Conservation (phyloP, 2,113 vertebrate genomes). For the Quiscalus mexicanus region DNA sequence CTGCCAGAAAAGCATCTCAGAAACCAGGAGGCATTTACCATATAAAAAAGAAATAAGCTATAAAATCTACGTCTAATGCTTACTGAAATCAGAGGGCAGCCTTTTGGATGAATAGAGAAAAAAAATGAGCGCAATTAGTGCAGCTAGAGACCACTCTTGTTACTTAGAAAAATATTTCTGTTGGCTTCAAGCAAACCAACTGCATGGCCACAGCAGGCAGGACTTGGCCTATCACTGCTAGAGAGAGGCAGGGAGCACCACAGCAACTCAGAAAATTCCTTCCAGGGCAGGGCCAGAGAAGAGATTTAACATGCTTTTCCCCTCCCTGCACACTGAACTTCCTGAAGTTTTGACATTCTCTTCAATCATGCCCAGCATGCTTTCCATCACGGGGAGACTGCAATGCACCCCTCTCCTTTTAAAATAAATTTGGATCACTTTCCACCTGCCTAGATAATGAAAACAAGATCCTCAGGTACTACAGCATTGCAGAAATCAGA, state of each 20-base stretch:
- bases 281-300: not conserved
- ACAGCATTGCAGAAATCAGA: slow-evolving; percentile 12
- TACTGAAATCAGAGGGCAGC: not conserved
- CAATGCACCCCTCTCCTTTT: not conserved
- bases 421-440: not conserved
- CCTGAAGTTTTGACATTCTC: not conserved
- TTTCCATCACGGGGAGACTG: not conserved
- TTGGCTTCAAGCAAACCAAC: not conserved
- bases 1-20: not conserved
- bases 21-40: not conserved
- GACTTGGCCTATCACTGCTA: not conserved
- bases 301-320: not conserved
- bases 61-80: not conserved
- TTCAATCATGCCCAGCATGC: not conserved
- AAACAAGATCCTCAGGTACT: slow-evolving; percentile 27
- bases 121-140: not conserved
- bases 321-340: not conserved
- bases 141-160: not conserved
- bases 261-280: not conserved
- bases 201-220: accelerated
- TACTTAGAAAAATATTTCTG: not conserved
- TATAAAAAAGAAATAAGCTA: not conserved
- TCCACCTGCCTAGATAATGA: not conserved
- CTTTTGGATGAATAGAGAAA: not conserved
- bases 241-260: not conserved